phyloP scores from a whole-genome alignment of 64 coral and sea anemone genomes.

The Anthopleura sola region DNA sequence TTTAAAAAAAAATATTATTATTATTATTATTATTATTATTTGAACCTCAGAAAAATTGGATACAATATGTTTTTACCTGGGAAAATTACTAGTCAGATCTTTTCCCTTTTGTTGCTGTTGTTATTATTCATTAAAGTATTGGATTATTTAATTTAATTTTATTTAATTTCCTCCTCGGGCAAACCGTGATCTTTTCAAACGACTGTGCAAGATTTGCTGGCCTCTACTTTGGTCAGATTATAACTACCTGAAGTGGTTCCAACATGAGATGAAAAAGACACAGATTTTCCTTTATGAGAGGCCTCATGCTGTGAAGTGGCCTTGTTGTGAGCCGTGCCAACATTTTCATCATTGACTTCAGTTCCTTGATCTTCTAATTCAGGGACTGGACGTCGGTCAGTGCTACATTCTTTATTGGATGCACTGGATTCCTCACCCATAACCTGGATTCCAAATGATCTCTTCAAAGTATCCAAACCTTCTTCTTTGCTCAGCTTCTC shows the following conservation, averaged over 20 bases:
- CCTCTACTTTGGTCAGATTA: background rate
- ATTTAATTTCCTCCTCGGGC: too few species aligned
- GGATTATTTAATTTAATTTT: too few species aligned
- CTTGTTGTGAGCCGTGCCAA: background rate
- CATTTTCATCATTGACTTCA: background rate
- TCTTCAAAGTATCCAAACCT: conserved; percentile 18
- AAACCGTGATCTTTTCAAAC: background rate
- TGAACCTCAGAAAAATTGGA: too few species aligned
- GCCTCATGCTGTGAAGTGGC: background rate
- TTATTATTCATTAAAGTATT: too few species aligned
- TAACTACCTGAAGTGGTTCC: background rate
- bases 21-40: too few species aligned
- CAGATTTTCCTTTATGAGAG: background rate
- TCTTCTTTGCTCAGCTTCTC: conserved; percentile 20
- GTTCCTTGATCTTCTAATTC: background rate
- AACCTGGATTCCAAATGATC: conserved; percentile 27
- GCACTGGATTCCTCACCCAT: background rate
- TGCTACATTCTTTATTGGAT: background rate
- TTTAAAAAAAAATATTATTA: too few species aligned
- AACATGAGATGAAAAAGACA: background rate
- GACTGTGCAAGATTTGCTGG: background rate
- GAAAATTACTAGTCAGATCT: too few species aligned
- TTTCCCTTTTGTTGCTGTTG: too few species aligned
- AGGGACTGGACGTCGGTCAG: background rate
- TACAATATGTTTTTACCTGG: too few species aligned